Base-by-base conservation (phyloP, 2,113 vertebrate genomes). In the Diglossa brunneiventris region DNA sequence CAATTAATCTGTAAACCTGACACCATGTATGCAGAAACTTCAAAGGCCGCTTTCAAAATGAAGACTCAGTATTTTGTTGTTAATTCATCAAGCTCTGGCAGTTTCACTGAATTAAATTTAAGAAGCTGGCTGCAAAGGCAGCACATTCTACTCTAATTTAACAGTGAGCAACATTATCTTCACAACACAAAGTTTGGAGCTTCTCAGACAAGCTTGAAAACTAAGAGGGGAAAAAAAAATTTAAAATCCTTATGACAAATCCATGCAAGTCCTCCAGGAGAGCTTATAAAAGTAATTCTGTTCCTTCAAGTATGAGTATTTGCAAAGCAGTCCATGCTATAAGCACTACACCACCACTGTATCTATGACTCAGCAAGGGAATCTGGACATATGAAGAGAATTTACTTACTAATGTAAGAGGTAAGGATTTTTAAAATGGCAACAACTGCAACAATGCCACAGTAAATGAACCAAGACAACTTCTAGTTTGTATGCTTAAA, bases 281-380 rank as follows among this genome's bases (percentile, higher is more conserved):
- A 73, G 39, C 35, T 93, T 81, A 52, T 50, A 83, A 88, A 94
- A 92, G 74, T 23, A 86, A 92, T 46, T 61, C 59, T 86, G 23
- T 58, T 86, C 61, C 75, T 95, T 89, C 87, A 87, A 46, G 41
- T 59, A 81, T 63, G 52, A 91, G 52, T 90, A 73, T 59, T 28
- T 46, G 35, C 70, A 91, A 83, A 76, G 86, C 64, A 93, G 69
- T 35, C 70, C 94, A 66, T 87, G 41, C 82, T 89, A n/a, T 44
- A 91, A 73, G 64, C 58, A 74, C 87, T 89, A 91, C 80, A 93
- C 74, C 70, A 94, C 67, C 68, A 92, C 33, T 79, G 55, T 72
- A 89, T 82, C 76, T 95, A 89, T 95, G 90, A 94, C 92, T 96
- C 87, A 97, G 92, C 95, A 93, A 81, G 74, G 42, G 50, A 93